Percentiles rank a stretch among this genome's conserved stretches.
These are phyloP conservation scores for Incurvaria masculella DNA, from an alignment of 2,888 invertebrate genomes.

Conservation along the genomic window DNA sequence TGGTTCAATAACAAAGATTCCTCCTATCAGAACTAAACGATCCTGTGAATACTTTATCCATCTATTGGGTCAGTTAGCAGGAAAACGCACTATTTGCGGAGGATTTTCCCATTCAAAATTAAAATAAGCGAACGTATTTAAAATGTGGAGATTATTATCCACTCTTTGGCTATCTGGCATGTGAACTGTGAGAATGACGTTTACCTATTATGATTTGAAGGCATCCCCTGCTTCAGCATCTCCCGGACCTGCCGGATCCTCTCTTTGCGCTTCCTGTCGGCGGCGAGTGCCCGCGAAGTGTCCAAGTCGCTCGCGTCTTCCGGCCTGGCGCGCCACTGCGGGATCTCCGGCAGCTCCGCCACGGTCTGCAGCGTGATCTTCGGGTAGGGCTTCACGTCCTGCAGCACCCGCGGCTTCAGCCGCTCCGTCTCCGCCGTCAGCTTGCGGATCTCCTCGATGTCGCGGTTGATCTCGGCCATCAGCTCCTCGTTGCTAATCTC, in stretches of 20 bases:
- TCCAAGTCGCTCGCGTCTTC: background rate
- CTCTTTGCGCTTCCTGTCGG: slow-evolving; percentile 58
- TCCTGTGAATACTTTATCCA: no score
- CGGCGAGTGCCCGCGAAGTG: slow-evolving; percentile 18
- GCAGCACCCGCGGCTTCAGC: slow-evolving; percentile 39
- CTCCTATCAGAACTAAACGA: no score
- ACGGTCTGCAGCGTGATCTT: slow-evolving; percentile 61
- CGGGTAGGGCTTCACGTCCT: slow-evolving; percentile 50
- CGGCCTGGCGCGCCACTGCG: slow-evolving; percentile 33
- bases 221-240: slow-evolving; percentile 66
- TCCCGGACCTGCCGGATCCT: slow-evolving; percentile 69
- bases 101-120: no score
- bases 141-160: no score
- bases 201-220: no score
- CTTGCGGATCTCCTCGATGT: slow-evolving; percentile 50
- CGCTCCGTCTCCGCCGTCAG: slow-evolving; percentile 46
- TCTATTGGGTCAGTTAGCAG: no score
- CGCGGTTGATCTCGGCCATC: slow-evolving; percentile 45
- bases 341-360: slow-evolving; percentile 60
- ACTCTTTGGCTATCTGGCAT: no score
- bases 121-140: no score
- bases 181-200: no score
- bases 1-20: no score
- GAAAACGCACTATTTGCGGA: no score
- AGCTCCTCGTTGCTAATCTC: slow-evolving; percentile 37